Evolutionary conservation across 1,140 invertebrate genomes (phyloP).

Genomic region (Proctacanthus coquilletti): DNA sequence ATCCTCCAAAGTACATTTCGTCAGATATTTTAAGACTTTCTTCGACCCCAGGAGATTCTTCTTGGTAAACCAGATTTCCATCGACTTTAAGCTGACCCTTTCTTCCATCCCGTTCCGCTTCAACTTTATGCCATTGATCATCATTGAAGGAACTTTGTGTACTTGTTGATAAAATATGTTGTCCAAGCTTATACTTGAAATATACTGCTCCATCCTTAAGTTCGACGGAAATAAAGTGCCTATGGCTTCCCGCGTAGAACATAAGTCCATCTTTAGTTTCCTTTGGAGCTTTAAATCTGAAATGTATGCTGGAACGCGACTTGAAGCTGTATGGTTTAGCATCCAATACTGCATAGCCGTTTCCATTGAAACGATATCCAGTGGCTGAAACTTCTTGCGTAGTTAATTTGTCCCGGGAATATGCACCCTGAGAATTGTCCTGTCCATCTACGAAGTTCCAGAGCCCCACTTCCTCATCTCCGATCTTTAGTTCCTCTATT

Average conservation of each 20-base stretch:
- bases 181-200: conserved; percentile 54
- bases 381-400: conserved; percentile 31
- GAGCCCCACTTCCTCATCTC: conserved; percentile 74
- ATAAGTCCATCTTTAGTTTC: conserved; percentile 69
- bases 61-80: conserved; percentile 30
- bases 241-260: conserved; percentile 61
- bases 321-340: conserved; percentile 37
- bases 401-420: conserved; percentile 33
- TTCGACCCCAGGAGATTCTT: conserved; percentile 25
- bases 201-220: conserved; percentile 59
- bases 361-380: conserved; percentile 72
- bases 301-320: conserved; percentile 40
- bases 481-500: conserved; percentile 81
- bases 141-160: conserved; percentile 52
- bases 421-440: conserved; percentile 56
- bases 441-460: conserved; percentile 85
- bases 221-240: conserved; percentile 72
- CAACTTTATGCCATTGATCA: conserved; percentile 65
- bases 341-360: conserved; percentile 61
- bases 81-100: conserved; percentile 56
- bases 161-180: conserved; percentile 38
- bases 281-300: conserved; percentile 69
- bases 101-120: conserved; percentile 47
- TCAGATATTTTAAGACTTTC: conserved; percentile 39
- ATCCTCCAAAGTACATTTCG: conserved; percentile 80